phyloP scores from a whole-genome alignment of 2,113 vertebrate genomes.

The Lampris incognitus region DNA sequence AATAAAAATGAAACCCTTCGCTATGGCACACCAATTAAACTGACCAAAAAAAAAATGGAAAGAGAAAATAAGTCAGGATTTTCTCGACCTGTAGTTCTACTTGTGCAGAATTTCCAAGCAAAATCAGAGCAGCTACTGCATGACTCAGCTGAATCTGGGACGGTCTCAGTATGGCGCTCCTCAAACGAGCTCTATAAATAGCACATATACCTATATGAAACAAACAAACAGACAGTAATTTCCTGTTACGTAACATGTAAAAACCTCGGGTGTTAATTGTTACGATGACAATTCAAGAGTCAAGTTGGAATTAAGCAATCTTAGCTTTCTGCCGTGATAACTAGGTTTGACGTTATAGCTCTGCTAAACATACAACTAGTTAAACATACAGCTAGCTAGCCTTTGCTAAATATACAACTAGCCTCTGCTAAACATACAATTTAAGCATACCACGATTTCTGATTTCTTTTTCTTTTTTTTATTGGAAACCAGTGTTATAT shows the following conservation, averaged over 20 bases:
- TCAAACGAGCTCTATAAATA: slow-evolving; percentile 63
- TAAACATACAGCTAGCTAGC: too few species aligned
- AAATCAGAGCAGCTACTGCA: slow-evolving; percentile 50
- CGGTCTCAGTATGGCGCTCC: slow-evolving; percentile 52
- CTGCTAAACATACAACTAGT: too few species aligned
- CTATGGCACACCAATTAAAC: slow-evolving; percentile 21
- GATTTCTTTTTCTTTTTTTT: too few species aligned
- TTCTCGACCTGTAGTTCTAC: slow-evolving; percentile 28
- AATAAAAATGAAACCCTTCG: slow-evolving; percentile 31
- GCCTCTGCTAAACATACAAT: too few species aligned
- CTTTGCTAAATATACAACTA: too few species aligned
- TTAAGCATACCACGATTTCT: too few species aligned
- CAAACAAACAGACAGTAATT: slow-evolving; percentile 50
- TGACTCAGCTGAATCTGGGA: slow-evolving; percentile 77
- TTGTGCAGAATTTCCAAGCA: slow-evolving; percentile 51
- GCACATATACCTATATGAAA: slow-evolving; percentile 60
- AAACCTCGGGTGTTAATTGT: slow-evolving; percentile 48
- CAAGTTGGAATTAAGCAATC: slow-evolving; percentile 36
- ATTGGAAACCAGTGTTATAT: too few species aligned
- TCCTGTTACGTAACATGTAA: slow-evolving; percentile 56
- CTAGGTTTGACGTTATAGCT: neutral
- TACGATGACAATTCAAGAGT: slow-evolving; percentile 45
- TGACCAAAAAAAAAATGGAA: slow-evolving; percentile 18
- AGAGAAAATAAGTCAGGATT: neutral
- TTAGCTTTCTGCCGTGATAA: slow-evolving; percentile 17